Conservation (phyloP, 2,113 vertebrate species). For the Salvator merianae region DNA sequence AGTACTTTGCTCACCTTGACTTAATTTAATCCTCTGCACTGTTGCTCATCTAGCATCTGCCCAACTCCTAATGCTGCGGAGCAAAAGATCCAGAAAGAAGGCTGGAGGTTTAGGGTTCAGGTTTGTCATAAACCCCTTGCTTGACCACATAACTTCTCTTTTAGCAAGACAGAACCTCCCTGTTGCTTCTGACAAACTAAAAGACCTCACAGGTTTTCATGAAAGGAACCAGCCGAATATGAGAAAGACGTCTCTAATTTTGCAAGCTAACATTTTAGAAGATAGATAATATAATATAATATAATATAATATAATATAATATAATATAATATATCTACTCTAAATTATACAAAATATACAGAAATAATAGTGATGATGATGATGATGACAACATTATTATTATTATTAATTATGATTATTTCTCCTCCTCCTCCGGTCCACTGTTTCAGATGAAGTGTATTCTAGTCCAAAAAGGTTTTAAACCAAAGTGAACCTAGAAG, state of each 20-base stretch:
- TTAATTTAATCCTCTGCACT: not conserved
- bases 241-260: not conserved
- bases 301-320: no score
- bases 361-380: no score
- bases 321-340: no score
- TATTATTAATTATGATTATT: no score
- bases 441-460: not conserved
- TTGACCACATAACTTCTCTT: not conserved
- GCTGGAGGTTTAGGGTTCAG: not conserved
- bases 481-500: no score
- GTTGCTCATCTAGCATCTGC: not conserved
- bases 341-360: no score
- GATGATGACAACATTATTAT: no score
- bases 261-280: not conserved
- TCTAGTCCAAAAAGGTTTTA: not conserved
- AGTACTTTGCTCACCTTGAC: not conserved
- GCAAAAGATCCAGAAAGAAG: not conserved
- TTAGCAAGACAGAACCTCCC: not conserved
- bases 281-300: no score
- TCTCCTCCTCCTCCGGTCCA: no score
- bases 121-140: no score
- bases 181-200: not conserved
- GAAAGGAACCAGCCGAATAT: not conserved
- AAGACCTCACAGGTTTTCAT: not conserved
- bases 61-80: not conserved